phyloP scores from a whole-genome alignment of 1,140 invertebrate species.

The Cyrtorhinus lividipennis region DNA sequence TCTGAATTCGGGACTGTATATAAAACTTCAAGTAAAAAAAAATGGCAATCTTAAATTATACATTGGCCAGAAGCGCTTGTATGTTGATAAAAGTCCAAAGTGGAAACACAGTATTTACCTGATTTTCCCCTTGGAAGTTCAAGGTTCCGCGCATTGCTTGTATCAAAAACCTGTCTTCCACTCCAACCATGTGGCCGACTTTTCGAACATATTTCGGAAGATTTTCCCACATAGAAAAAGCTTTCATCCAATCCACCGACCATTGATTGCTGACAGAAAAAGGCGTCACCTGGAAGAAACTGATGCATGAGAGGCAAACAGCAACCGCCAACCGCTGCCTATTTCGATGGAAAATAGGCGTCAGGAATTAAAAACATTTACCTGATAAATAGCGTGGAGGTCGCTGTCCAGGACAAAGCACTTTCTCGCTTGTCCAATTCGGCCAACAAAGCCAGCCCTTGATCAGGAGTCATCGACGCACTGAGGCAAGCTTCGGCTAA shows the following conservation, averaged over 20 bases:
- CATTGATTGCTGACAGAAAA: constrained; percentile 65
- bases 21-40: too few relatives aligned
- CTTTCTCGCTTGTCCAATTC: constrained; percentile 81
- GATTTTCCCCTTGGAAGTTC: constrained; percentile 34
- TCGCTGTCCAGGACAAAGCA: constrained; percentile 89
- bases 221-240: constrained; percentile 68
- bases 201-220: constrained; percentile 62
- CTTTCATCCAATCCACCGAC: constrained; percentile 77
- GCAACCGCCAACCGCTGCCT: too few relatives aligned
- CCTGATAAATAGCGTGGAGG: constrained; percentile 86
- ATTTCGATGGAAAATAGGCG: neutral
- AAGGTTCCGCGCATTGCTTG: constrained; percentile 55
- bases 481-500: constrained; percentile 83
- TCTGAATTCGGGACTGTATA: too few relatives aligned
- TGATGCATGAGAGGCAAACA: neutral
- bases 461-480: constrained; percentile 82
- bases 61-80: too few relatives aligned
- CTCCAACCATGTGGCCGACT: constrained; percentile 81
- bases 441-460: constrained; percentile 72
- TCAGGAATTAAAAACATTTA: constrained; percentile 29
- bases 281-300: constrained; percentile 45
- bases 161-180: constrained; percentile 78
- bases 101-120: too few relatives aligned
- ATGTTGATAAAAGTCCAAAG: too few relatives aligned
- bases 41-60: too few relatives aligned